Evolutionary conservation across 2,113 vertebrate genomes (phyloP).

Genomic region (Pollimyrus isidori): DNA sequence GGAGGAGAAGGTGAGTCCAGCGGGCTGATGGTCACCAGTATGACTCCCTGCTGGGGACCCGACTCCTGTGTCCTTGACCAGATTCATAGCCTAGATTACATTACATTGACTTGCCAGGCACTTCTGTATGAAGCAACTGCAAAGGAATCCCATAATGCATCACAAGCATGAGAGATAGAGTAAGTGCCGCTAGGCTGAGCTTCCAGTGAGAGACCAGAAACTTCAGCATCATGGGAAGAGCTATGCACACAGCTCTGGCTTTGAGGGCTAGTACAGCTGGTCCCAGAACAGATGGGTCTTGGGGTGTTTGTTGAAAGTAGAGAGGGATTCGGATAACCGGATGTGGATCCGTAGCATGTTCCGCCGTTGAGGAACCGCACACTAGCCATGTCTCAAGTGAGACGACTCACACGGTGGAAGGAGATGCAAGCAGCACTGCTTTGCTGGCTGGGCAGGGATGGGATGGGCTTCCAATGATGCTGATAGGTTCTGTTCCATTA

Average conservation of each 20-base stretch:
- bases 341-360: neutral
- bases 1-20: constrained; percentile 81
- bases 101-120: neutral
- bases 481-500: neutral
- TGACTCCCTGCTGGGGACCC: neutral
- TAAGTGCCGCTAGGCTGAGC: neutral
- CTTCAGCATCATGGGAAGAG: neutral
- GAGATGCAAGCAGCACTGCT: neutral
- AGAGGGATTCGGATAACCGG: neutral
- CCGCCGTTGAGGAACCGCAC: neutral
- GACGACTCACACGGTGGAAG: neutral
- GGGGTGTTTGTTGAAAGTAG: neutral
- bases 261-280: neutral
- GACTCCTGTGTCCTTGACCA: neutral
- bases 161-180: neutral
- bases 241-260: neutral
- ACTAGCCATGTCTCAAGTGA: neutral
- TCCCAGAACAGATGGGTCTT: neutral
- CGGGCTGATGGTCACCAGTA: neutral
- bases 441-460: neutral
- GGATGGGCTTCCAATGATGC: neutral
- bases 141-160: neutral
- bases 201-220: neutral
- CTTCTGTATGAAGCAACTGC: neutral
- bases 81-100: neutral